A percentile compares a stretch with the other conserved stretches of the same genome.
These are phyloP conservation scores for Hypothenemus hampei DNA, from an alignment of 1,140 invertebrate genomes.

Conservation along the genomic window DNA sequence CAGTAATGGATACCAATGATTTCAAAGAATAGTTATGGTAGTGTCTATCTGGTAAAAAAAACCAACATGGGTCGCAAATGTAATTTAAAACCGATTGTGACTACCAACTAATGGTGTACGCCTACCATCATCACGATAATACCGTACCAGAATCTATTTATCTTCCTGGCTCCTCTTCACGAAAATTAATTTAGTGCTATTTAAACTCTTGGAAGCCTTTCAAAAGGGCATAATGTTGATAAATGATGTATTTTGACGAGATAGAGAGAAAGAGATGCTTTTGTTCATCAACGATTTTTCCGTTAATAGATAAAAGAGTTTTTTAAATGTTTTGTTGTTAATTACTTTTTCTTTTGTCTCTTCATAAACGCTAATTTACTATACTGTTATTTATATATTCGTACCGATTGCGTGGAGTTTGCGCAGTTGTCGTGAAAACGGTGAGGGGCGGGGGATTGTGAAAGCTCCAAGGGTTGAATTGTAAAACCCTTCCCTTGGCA, in stretches of 20 bases:
- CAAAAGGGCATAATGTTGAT: constrained; percentile 11
- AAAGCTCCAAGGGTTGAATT: constrained; percentile 12
- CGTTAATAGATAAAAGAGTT: neutral
- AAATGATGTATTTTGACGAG: constrained; percentile 17
- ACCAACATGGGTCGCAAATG: neutral
- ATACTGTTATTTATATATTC: no score
- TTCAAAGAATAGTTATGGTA: no score
- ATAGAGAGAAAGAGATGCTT: no score
- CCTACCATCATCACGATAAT: constrained; percentile 12
- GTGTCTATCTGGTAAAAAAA: neutral
- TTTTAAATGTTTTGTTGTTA: neutral
- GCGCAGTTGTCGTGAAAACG: constrained; percentile 8
- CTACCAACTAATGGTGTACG: constrained; percentile 21
- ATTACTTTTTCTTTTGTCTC: no score
- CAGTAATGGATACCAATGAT: no score
- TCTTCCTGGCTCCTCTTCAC: constrained; percentile 17
- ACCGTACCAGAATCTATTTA: constrained; percentile 10
- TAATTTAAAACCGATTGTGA: constrained; percentile 18
- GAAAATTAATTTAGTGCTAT: constrained; percentile 24
- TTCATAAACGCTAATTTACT: no score
- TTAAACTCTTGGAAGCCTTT: constrained; percentile 15
- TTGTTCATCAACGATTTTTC: constrained; percentile 8
- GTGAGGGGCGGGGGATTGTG: no score
- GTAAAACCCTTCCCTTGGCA: constrained; percentile 19
- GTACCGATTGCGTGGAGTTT: constrained; percentile 12